Base-by-base conservation (phyloP, 2,888 invertebrate genomes). In the Sphaerophoria rueppellii region DNA sequence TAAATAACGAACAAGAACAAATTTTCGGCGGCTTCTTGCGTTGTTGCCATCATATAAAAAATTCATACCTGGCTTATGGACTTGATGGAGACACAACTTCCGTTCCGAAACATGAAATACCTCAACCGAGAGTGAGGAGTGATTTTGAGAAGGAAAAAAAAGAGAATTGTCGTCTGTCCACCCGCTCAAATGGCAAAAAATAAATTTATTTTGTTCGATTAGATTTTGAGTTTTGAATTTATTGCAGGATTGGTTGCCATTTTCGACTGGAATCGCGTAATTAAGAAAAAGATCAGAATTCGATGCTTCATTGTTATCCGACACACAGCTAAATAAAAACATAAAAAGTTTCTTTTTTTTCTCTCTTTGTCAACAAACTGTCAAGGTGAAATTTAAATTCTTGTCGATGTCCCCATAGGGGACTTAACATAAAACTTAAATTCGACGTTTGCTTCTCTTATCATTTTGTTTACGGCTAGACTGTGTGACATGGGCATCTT, bases 151-250 rank as follows among this genome's bases (percentile, higher is more conserved):
- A 14, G 73, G 7, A 40, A 46, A 35, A 63, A 40, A 71, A 74
- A 71, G 54, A 65, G 52, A 72, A 37, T 63, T 65, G 61, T 58
- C 74, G 37, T 75, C 24, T 24, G 24, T 24, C 79, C 83, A 80
- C 83, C 83, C 83, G 83, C 83, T 82, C 63, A 60, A 75, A 67
- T n/a, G 40, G 43, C 48, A 80, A 60, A 63, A 58, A 76, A 85
- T 69, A 81, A 85, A 85, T 85, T 85, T 85, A 85, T 85, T 85
- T 81, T 57, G 58, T 77, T 85, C 85, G 85, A 81, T 85, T 85
- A 85, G 81, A 81, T 85, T 85, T 81, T 85, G 85, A 85, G 73
- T 85, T 85, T 76, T 81, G 85, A 85, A 85, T 85, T 85, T 85
- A 85, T 85, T 76, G 85, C 81, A 77, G 85, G 63, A 70, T 72